A percentile compares a stretch with the other conserved stretches of the same genome.
These are phyloP conservation scores for Tokudaia tokunoshimensis DNA, from an alignment of 2,797 vertebrate species.

Conservation along the genomic window DNA sequence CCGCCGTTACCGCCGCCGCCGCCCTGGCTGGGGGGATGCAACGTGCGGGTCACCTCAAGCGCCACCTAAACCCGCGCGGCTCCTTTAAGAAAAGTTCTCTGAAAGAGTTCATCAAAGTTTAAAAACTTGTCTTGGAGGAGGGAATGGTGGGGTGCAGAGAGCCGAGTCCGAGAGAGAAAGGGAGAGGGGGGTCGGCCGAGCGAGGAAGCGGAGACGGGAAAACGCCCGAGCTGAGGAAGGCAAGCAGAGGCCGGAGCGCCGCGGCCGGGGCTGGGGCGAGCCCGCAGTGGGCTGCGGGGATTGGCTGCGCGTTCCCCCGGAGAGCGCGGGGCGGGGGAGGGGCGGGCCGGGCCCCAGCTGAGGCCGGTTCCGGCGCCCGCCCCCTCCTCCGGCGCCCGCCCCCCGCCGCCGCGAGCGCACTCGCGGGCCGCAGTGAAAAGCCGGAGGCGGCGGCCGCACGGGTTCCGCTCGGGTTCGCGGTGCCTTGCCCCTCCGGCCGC, in stretches of 20 bases:
- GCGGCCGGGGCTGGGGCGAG: constrained; percentile 63
- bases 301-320: constrained; percentile 83
- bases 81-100: constrained; percentile 87
- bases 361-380: constrained; percentile 77
- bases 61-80: constrained; percentile 52
- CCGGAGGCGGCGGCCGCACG: constrained; percentile 66
- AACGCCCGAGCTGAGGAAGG: background rate
- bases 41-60: background rate
- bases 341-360: constrained; percentile 77
- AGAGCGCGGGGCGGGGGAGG: constrained; percentile 70
- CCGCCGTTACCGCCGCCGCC: background rate
- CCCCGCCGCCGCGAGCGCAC: constrained; percentile 64
- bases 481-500: background rate
- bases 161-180: no score
- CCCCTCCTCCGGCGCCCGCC: constrained; percentile 74
- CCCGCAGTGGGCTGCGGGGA: constrained; percentile 76
- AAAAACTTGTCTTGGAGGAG: constrained; percentile 81
- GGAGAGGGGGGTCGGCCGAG: background rate
- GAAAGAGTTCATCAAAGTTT: constrained; percentile 85
- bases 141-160: background rate
- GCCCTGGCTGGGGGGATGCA: background rate
- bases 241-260: background rate
- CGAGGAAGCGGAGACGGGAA: background rate
- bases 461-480: constrained; percentile 62
- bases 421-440: constrained; percentile 79